Conservation (phyloP, 2,888 invertebrate genomes). For the Microchrysa polita region DNA sequence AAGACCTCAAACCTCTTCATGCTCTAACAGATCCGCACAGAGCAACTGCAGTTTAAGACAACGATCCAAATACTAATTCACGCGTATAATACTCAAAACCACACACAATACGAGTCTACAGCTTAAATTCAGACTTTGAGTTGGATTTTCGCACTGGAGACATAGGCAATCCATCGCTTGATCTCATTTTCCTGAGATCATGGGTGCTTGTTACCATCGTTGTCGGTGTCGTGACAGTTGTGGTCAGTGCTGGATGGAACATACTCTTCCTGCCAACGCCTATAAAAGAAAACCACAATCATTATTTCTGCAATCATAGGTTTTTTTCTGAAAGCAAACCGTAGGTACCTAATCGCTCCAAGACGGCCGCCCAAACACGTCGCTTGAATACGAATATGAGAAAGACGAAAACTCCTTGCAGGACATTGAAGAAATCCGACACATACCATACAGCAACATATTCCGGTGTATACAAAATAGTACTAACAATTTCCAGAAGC, state of each 20-base stretch:
- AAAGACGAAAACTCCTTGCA: conserved; percentile 80
- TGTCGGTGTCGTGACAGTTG: conserved; percentile 45
- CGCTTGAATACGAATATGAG: conserved; percentile 76
- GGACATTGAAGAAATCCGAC: conserved; percentile 73
- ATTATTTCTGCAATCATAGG: not conserved
- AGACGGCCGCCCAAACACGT: conserved; percentile 68
- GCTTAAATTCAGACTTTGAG: conserved; percentile 32
- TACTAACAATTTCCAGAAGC: conserved; percentile 74
- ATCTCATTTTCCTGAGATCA: conserved; percentile 33
- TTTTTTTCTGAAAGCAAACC: too few species aligned
- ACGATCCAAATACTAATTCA: too few species aligned
- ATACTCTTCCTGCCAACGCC: conserved; percentile 20
- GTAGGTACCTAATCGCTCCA: conserved; percentile 38
- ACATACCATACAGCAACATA: conserved; percentile 65
- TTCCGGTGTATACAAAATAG: conserved; percentile 63
- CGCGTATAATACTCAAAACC: too few species aligned
- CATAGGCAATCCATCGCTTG: conserved; percentile 31
- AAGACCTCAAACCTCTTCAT: too few species aligned
- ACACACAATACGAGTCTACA: too few species aligned
- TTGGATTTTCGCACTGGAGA: conserved; percentile 34
- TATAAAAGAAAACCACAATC: not conserved
- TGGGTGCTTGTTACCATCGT: conserved; percentile 43
- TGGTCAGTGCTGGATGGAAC: conserved; percentile 28
- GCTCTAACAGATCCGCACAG: too few species aligned
- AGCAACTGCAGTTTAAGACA: too few species aligned